Base-by-base conservation (phyloP, 1,140 invertebrate genomes). In the Meloidogyne chitwoodi region DNA sequence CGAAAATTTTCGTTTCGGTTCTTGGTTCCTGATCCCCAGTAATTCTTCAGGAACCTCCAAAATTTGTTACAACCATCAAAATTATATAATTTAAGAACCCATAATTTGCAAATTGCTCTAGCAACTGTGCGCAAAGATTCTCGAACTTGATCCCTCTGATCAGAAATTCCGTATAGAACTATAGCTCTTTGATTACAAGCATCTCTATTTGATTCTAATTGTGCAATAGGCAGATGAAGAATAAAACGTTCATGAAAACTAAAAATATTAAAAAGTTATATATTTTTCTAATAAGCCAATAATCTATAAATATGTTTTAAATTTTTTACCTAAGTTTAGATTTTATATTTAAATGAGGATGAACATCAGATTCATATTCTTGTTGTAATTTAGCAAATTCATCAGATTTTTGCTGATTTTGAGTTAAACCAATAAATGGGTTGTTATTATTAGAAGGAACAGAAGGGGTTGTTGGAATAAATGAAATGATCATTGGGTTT, bases 151-250 rank as follows among this genome's bases (percentile, higher is more conserved):
- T 82, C 82, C 8, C 82, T 63, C 34, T 84, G 69, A 27, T 76
- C 82, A 14, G 63, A 48, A 34, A 83, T 77, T 19, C 81, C 81
- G 67, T 84, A 82, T 11, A 82, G 74, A 31, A 84, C 64, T 69
- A 81, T 75, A 16, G 75, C 68, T 6, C 81, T 83, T 64, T 82
- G 80, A 61, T 77, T 77, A 64, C 76, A 77, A 14, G 61, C 66
- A 62, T 77, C 76, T 44, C 76, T 41, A 27, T 67, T 76, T n/a
- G 11, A 14, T 26, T 77, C 76, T 12, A 63, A 44, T 27, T 82
- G 81, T 75, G 76, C 77, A 61, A 82, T 70, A 24, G 81, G 81
- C 31, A 82, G 65, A 34, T 82, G 82, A 24, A 82, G 41, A 24
- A 82, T 29, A 27, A 82, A 74, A 10, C 81, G 81, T 44, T 82